Evolutionary conservation across 1,140 invertebrate genomes (phyloP).

Genomic region (Gerris buenoi): DNA sequence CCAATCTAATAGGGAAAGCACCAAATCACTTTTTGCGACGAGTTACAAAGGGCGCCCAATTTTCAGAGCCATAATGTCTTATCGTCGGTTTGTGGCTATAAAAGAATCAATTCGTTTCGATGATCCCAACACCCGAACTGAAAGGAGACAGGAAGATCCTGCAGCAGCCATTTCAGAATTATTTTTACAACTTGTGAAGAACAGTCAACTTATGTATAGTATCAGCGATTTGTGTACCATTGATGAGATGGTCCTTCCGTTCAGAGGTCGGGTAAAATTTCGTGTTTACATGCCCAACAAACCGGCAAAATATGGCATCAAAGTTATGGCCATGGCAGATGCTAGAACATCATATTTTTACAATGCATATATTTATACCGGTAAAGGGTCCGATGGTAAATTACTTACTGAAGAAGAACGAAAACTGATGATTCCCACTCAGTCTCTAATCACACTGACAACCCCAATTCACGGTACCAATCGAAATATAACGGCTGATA

Average conservation of each 20-base stretch:
- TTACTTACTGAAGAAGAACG: not conserved
- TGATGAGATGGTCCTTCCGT: conserved; percentile 27
- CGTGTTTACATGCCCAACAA: conserved; percentile 31
- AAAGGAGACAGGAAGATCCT: conserved; percentile 12
- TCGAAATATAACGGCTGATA: conserved; percentile 29
- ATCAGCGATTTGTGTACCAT: conserved; percentile 20
- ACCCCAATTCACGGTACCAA: conserved; percentile 18
- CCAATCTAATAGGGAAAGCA: too few relatives aligned
- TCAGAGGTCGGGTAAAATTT: conserved; percentile 29
- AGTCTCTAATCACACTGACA: conserved; percentile 14
- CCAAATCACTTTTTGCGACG: too few relatives aligned
- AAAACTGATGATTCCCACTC: not conserved
- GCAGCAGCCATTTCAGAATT: conserved; percentile 20
- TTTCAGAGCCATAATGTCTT: too few relatives aligned
- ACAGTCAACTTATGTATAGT: conserved; percentile 23
- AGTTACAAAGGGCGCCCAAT: too few relatives aligned
- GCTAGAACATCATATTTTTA: conserved; percentile 22
- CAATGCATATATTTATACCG: conserved; percentile 18
- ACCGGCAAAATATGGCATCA: conserved; percentile 28
- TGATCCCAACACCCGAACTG: conserved; percentile 22
- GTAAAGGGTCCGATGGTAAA: conserved; percentile 20
- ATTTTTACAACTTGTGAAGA: conserved; percentile 21
- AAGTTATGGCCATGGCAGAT: conserved; percentile 27
- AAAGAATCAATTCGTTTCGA: too few relatives aligned
- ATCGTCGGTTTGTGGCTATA: too few relatives aligned